These are phyloP conservation scores for Trachurus trachurus DNA, from an alignment of 2,797 vertebrate species.

Conservation along the genomic window DNA sequence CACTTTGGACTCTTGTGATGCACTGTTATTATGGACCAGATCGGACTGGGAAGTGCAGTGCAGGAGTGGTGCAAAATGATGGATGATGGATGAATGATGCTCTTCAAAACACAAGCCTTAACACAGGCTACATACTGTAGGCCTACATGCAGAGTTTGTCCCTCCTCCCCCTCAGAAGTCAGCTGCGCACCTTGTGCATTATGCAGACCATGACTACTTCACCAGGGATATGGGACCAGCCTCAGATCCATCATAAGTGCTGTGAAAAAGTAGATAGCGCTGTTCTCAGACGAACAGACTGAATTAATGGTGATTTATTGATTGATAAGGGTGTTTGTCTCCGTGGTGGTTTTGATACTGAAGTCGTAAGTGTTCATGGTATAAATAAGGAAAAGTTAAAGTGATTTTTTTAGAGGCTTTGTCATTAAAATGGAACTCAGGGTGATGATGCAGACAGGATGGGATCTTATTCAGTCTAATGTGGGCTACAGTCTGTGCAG, in stretches of 20 bases:
- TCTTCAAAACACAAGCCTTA: conserved; percentile 65
- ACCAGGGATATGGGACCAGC: conserved; percentile 39
- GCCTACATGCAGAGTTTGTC: conserved; percentile 75
- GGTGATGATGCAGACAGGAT: conserved; percentile 43
- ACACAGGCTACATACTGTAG: conserved; percentile 51
- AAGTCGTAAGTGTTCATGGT: conserved; percentile 17
- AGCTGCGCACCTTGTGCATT: conserved; percentile 84
- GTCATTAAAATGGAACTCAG: conserved; percentile 27
- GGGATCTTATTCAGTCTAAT: conserved; percentile 25
- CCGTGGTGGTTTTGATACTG: background rate
- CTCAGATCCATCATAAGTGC: conserved; percentile 31
- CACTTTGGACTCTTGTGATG: background rate
- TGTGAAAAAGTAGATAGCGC: background rate
- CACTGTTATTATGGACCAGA: conserved; percentile 27
- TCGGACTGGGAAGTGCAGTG: conserved; percentile 37
- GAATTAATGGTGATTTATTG: conserved; percentile 6
- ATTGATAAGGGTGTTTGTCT: background rate
- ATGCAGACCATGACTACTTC: conserved; percentile 76
- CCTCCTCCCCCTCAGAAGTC: conserved; percentile 74
- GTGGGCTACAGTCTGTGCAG: conserved; percentile 26
- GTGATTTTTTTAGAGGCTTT: conserved; percentile 30
- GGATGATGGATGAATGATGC: conserved; percentile 62
- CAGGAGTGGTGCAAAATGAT: conserved; percentile 61
- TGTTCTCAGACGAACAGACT: background rate
- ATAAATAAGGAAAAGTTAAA: conserved; percentile 1